Evolutionary conservation across 2,888 invertebrate genomes (phyloP), one percentile per base, ranked within the genome.

Genomic region (Melinaea menophilus): DNA sequence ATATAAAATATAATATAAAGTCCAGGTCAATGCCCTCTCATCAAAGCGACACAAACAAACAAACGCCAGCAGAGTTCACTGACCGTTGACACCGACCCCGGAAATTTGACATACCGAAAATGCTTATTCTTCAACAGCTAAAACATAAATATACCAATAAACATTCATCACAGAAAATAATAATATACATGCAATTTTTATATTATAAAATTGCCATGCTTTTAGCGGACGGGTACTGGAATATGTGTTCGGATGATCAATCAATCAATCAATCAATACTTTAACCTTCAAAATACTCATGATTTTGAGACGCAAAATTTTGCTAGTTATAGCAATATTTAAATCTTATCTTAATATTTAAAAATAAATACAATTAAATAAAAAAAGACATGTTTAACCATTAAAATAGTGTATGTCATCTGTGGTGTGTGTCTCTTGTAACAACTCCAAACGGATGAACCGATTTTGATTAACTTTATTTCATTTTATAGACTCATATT

Each of bases 91-190:
- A 88, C 82, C 66, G 91, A 90, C 80, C 91, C 91, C 75, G 91
- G 91, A 82, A 90, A 90, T 88, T 90, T 89, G 85, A 90, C 89
- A 90, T 91, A 91, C 84, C 91, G 90, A 89, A 90, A 91, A 90
- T 90, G 89, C 80, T 89, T 89, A 88, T 88, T 90, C 88, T 90
- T 88, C 88, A 90, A 88, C 74, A 88, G 88, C 88, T 90, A 90
- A 89, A 90, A 89, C 87, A 86, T 86, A 88, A 88, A 89, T 85
- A 88, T 82, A 91, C 82, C 86, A 87, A 88, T 89, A 86, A 85
- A 87, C 88, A 51, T 51, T 31, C 11, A 31, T 31, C 2, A 51
- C 7, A 22, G 5, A 5, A 51, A 51, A 31, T 31, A 51, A n/a
- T 7, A 51, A 57, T 7, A 63, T 58, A 55, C 69, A 69, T 69